Conservation (phyloP, 1,140 invertebrate species). For the Kradibia gibbosae region DNA sequence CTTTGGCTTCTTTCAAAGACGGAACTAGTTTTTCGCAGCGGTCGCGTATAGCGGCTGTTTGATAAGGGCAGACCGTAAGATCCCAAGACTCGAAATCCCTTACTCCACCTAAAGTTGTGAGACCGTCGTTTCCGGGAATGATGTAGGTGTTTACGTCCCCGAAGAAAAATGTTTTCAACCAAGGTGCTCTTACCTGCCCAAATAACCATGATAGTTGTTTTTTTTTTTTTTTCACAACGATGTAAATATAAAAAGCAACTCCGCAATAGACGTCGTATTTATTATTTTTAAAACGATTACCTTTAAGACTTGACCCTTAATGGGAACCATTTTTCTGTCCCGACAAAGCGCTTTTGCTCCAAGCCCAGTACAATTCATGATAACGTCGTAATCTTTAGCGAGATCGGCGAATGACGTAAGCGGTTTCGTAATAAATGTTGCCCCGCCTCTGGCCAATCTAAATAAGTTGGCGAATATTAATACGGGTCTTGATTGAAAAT, state of each 20-base stretch:
- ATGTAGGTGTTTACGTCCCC: constrained; percentile 89
- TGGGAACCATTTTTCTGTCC: constrained; percentile 84
- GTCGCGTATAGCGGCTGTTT: constrained; percentile 82
- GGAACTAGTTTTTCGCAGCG: constrained; percentile 83
- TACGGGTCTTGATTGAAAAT: constrained; percentile 10
- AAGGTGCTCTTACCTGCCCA: constrained; percentile 84
- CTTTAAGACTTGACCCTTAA: constrained; percentile 92
- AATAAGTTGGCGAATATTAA: constrained; percentile 27
- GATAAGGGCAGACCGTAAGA: constrained; percentile 78
- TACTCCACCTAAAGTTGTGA: constrained; percentile 87
- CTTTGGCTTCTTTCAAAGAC: constrained; percentile 76
- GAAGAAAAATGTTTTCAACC: constrained; percentile 91
- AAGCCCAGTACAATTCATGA: constrained; percentile 92
- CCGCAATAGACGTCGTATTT: not conserved
- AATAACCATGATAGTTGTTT: constrained; percentile 36
- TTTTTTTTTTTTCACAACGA: too few relatives aligned
- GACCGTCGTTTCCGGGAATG: constrained; percentile 82
- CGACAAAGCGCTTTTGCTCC: constrained; percentile 84
- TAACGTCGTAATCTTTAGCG: constrained; percentile 79
- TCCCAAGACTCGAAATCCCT: constrained; percentile 87
- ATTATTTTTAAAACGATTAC: constrained; percentile 66
- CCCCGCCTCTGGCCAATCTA: constrained; percentile 76
- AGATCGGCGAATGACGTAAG: constrained; percentile 78
- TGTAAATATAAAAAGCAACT: not conserved
- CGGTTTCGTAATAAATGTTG: constrained; percentile 73